These are phyloP conservation scores for Felis chaus DNA, from an alignment of 2,113 vertebrate genomes.

Conservation along the genomic window DNA sequence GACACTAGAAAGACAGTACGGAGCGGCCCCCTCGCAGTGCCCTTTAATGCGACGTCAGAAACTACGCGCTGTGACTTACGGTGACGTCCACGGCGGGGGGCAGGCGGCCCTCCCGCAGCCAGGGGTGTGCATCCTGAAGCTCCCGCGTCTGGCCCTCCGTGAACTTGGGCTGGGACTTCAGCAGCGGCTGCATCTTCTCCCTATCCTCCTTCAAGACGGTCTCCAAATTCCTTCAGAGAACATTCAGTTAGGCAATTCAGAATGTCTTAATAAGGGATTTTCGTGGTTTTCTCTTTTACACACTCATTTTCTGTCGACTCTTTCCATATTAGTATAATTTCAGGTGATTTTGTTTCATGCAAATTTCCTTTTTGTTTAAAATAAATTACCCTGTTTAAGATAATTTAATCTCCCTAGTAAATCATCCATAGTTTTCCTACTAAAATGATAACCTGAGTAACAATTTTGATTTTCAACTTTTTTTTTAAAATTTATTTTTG, in stretches of 20 bases:
- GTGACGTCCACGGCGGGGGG: slow-evolving; percentile 86
- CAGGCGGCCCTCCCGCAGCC: slow-evolving; percentile 91
- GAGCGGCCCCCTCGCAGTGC: rapidly evolving
- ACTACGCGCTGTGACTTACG: neutral
- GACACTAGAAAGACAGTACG: rapidly evolving
- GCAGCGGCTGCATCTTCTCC: slow-evolving; percentile 91
- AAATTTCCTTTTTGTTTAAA: neutral
- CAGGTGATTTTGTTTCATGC: neutral
- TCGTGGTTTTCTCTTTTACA: too few relatives aligned
- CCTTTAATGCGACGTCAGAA: rapidly evolving
- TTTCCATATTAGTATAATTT: neutral
- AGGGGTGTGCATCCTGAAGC: slow-evolving; percentile 92
- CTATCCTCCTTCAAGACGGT: slow-evolving; percentile 92
- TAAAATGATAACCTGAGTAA: neutral
- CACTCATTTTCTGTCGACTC: neutral
- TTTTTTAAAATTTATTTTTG: too few relatives aligned
- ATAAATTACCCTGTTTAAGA: neutral
- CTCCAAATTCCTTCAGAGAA: slow-evolving; percentile 86
- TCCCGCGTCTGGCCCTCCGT: slow-evolving; percentile 91
- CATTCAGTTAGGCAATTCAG: neutral
- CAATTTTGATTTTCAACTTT: neutral
- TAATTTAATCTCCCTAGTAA: neutral
- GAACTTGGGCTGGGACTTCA: slow-evolving; percentile 93
- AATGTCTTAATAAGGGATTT: rapidly evolving
- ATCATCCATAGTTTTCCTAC: neutral